Evolutionary conservation across 92 coral and sea anemone genomes (phyloP), one percentile per base, ranked within the genome.

Genomic region (Porites cylindrica): DNA sequence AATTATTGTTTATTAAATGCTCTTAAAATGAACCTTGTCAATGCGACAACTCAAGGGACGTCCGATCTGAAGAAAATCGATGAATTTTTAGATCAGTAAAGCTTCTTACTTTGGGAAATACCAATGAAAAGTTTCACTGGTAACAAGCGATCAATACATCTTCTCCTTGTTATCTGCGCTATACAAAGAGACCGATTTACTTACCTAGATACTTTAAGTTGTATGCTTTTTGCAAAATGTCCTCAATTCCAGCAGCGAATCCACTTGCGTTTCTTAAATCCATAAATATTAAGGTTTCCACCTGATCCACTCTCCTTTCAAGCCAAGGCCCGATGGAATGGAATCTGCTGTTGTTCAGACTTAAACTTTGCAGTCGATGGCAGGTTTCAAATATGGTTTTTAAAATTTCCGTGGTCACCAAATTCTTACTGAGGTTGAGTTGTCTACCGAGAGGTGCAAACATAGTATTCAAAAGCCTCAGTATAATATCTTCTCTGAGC

Each of bases 391-490:
- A 71, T 50, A 94, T 72, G 17, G 51, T 52, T 61, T 83, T 77
- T 23, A 94, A 62, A 50, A 88, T 79, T 65, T 82, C 82, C 6
- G 92, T 67, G 1, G 91, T 89, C 18, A 94, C 90, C 1, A 51
- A 38, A 53, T 68, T 81, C 52, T 86, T 89, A 56, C 75, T 83
- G 5, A 94, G 82, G 58, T 80, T 81, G 19, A 94, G 86, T 16
- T 88, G n/a, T n/a, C n/a, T n/a, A n/a, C 97, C 97, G 61, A 75
- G 85, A 1, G 97, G 97, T 20, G 86, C 89, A 72, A 94, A 94
- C 16, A 84, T 64, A 6, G 77, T 77, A 62, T 47, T 77, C 32
- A 94, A 78, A 24, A 94, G n/a, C 52, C 87, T 77, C 56, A 51
- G 62, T 23, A 94, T 86, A 2, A 73, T 66, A 26, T 72, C 77